Base-by-base conservation (phyloP, 2,113 vertebrate genomes). In the Martes martes region DNA sequence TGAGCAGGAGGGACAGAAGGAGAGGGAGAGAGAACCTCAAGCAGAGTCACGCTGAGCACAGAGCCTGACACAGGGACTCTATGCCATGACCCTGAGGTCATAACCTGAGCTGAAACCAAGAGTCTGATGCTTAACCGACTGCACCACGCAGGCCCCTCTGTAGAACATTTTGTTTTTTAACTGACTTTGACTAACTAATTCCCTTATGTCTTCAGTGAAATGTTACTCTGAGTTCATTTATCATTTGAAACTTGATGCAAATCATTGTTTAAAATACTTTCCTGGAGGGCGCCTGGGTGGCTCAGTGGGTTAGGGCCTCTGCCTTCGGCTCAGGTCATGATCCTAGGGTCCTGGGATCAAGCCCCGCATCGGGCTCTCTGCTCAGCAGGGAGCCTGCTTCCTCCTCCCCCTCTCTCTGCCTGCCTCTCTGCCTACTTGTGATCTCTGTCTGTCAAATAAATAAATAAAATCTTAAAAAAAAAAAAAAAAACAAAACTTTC, bases 171-270 rank as follows among this genome's bases (percentile, higher is more conserved):
- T 57, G 36, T 74, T n/a, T 74, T 42, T 13, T 6, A 31, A 11
- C 45, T 93, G 36, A 82, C 28, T 52, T 86, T 82, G 19, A 19
- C 47, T 33, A 74, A 69, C 50, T 11, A 52, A 28, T 23, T 84
- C n/a, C 84, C n/a, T 67, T 79, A 85, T 3, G 9, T 42, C 11
- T 57, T 71, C 42, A 86, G 47, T 26, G 6, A 80, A 79, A 73
- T 94, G 67, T 94, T 79, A 85, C 67, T 94, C 94, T 61, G 42
- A 86, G n/a, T 21, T 33, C n/a, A 91, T 71, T 80, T 79, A 50
- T 80, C 81, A 63, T 59, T 24, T 52, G 73, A 26, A 90, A 85
- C 14, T 78, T 82, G 57, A 59, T 83, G 33, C 36, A 85, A 79
- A 63, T 71, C 18, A 52, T 90, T 85, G 47, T 59, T 76, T 59